phyloP scores from a whole-genome alignment of 2,797 vertebrate species.

The Danio jaintianensis region DNA sequence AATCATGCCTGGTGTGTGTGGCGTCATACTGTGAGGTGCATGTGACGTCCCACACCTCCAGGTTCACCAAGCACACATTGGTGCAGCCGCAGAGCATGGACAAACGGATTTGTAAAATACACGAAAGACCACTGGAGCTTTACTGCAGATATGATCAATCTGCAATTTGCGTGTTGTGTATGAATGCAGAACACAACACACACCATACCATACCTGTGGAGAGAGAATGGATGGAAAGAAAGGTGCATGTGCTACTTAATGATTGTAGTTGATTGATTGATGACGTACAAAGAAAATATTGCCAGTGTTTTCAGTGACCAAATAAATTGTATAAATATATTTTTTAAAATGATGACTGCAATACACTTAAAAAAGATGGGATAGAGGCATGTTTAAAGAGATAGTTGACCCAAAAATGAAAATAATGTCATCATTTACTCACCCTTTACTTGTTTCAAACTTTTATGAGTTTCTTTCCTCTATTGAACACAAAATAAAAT shows the following conservation, averaged over 20 bases:
- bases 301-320: too few species aligned
- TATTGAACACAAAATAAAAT: too few species aligned
- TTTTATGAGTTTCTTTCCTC: too few species aligned
- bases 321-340: too few species aligned
- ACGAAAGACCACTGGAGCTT: slow-evolving; percentile 60
- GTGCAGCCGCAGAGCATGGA: slow-evolving; percentile 65
- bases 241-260: slow-evolving; percentile 43
- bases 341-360: too few species aligned
- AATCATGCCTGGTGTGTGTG: slow-evolving; percentile 75
- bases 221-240: slow-evolving; percentile 58
- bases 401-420: too few species aligned
- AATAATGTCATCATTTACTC: too few species aligned
- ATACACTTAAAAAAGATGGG: too few species aligned
- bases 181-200: slow-evolving; percentile 53
- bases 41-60: slow-evolving; percentile 71
- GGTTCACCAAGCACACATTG: slow-evolving; percentile 71
- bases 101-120: slow-evolving; percentile 56
- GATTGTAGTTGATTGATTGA: background rate
- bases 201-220: slow-evolving; percentile 58
- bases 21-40: slow-evolving; percentile 74
- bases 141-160: slow-evolving; percentile 61
- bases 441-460: too few species aligned
- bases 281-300: too few species aligned
- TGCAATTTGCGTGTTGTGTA: slow-evolving; percentile 60
- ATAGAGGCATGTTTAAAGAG: too few species aligned